phyloP scores from a whole-genome alignment of 2,113 vertebrate genomes.

The Phaethon lepturus region DNA sequence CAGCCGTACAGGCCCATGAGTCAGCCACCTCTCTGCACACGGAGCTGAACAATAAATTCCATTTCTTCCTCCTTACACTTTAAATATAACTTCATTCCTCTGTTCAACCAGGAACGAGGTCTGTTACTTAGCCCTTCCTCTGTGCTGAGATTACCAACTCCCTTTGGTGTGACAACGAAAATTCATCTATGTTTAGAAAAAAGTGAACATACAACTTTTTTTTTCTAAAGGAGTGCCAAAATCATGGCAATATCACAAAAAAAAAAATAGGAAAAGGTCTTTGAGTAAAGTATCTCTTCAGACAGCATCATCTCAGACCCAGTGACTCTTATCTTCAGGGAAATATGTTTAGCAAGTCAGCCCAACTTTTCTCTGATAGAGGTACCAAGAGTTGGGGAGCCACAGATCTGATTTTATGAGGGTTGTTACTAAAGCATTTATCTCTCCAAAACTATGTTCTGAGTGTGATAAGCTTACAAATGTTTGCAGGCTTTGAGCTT shows the following conservation, averaged over 20 bases:
- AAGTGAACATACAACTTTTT: neutral
- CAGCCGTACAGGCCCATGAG: neutral
- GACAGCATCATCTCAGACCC: neutral
- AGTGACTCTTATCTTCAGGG: neutral
- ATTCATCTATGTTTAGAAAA: neutral
- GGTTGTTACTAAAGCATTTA: neutral
- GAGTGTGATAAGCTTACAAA: neutral
- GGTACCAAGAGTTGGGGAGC: neutral
- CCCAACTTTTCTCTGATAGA: accelerated
- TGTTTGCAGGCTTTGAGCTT: neutral
- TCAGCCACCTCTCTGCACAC: slow-evolving; percentile 51
- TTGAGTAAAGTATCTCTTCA: neutral
- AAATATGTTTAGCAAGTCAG: neutral
- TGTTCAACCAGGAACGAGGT: neutral
- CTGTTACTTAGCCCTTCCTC: neutral
- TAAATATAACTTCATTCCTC: slow-evolving; percentile 37
- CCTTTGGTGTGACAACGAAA: neutral
- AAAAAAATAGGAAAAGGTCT: neutral
- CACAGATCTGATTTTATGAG: neutral
- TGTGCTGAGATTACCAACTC: neutral
- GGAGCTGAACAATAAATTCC: slow-evolving; percentile 58
- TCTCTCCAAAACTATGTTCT: neutral
- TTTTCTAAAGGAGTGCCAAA: neutral
- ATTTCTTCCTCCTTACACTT: slow-evolving; percentile 25
- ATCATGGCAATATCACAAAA: neutral